phyloP scores from a whole-genome alignment of 53 echinoderm and acorn worm species.

The Paracentrotus lividus region DNA sequence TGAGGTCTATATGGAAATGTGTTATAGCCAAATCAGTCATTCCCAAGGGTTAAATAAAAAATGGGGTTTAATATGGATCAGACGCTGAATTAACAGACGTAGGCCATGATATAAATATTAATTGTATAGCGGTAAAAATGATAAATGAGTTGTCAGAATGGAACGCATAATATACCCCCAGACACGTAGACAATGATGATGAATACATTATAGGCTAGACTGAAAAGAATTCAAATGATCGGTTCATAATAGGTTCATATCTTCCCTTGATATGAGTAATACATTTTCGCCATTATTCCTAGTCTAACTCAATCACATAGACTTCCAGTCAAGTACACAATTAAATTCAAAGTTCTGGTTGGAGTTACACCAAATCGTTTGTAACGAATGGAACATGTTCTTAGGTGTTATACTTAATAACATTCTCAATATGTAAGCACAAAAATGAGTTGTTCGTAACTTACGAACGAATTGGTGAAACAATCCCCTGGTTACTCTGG shows the following conservation, averaged over 20 bases:
- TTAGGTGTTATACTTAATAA: no score
- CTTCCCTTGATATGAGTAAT: background rate
- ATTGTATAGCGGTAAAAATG: background rate
- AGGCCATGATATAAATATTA: background rate
- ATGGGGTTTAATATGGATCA: background rate
- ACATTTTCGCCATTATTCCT: no score
- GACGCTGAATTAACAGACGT: background rate
- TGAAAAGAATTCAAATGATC: conserved; percentile 4
- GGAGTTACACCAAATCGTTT: no score
- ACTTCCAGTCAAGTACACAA: no score
- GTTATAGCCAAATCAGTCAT: background rate
- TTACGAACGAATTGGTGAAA: no score
- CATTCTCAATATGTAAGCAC: no score
- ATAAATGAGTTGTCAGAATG: background rate
- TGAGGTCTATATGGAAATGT: no score
- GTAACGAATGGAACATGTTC: no score
- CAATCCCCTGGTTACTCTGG: no score
- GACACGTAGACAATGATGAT: conserved; percentile 28
- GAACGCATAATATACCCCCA: background rate
- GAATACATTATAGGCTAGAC: background rate
- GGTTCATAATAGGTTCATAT: background rate
- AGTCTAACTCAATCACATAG: no score
- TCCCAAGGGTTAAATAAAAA: background rate
- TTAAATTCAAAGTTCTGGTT: no score
- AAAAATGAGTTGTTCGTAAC: no score